These are phyloP conservation scores for Oxygymnocypris stewartii DNA, from an alignment of 2,113 vertebrate species.

Conservation along the genomic window DNA sequence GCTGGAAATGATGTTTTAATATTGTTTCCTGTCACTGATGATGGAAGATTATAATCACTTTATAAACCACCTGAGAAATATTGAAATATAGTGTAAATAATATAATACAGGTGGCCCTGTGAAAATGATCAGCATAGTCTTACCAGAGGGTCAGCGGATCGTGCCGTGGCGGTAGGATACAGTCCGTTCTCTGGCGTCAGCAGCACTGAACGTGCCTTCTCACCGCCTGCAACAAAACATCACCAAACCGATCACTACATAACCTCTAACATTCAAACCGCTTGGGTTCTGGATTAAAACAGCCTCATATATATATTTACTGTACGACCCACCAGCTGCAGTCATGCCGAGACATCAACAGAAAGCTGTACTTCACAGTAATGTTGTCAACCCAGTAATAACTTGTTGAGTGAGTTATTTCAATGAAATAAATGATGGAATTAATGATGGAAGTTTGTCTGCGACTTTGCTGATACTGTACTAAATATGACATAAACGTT, in stretches of 20 bases:
- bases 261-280: neutral
- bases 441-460: neutral
- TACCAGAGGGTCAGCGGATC: constrained; percentile 34
- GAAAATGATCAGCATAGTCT: constrained; percentile 22
- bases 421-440: no score
- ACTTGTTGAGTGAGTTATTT: neutral
- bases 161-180: constrained; percentile 12
- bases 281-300: neutral
- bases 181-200: constrained; percentile 47
- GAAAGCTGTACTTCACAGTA: neutral
- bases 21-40: neutral
- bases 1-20: neutral
- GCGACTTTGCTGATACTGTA: neutral
- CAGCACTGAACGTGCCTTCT: constrained; percentile 47
- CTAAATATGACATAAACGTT: neutral
- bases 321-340: neutral
- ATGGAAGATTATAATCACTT: neutral
- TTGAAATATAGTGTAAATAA: neutral
- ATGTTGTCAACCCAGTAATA: neutral
- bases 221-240: constrained; percentile 52
- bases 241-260: neutral
- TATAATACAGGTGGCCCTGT: constrained; percentile 14
- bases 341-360: neutral
- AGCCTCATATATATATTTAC: neutral
- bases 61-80: neutral